phyloP scores from a whole-genome alignment of 1,140 invertebrate genomes.

The Drosophila nannoptera region DNA sequence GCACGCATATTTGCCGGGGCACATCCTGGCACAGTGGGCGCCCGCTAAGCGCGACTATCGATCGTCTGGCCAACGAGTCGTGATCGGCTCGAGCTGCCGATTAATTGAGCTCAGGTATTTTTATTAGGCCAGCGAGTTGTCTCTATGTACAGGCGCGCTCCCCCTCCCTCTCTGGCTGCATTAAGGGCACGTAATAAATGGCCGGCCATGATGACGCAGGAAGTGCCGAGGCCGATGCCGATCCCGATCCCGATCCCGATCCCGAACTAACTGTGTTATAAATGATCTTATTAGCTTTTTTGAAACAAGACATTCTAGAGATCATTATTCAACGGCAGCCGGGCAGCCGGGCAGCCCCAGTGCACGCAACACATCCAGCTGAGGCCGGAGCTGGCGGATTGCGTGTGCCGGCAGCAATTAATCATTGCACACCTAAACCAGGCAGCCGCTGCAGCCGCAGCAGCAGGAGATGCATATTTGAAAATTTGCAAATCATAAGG shows the following conservation, averaged over 20 bases:
- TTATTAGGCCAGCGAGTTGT: conserved; percentile 49
- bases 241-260: too few relatives aligned
- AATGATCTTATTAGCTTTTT: conserved; percentile 78
- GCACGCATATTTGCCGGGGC: conserved; percentile 34
- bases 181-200: conserved; percentile 37
- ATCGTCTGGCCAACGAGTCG: conserved; percentile 33
- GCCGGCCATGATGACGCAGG: conserved; percentile 47
- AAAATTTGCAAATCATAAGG: conserved; percentile 76
- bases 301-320: conserved; percentile 75
- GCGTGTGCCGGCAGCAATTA: conserved; percentile 74
- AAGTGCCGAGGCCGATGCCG: conserved; percentile 21
- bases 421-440: conserved; percentile 72
- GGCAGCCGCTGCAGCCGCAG: conserved; percentile 22
- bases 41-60: conserved; percentile 19
- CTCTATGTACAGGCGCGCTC: background rate
- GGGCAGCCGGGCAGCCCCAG: conserved; percentile 19
- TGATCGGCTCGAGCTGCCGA: conserved; percentile 55
- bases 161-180: background rate
- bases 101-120: conserved; percentile 70
- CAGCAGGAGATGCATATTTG: conserved; percentile 72
- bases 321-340: conserved; percentile 67
- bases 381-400: conserved; percentile 37
- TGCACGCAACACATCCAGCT: conserved; percentile 46
- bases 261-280: conserved; percentile 71
- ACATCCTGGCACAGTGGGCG: conserved; percentile 51